A percentile compares a stretch with the other conserved stretches of the same genome.
These are phyloP conservation scores for Intellagama lesueurii DNA, from an alignment of 2,797 vertebrate genomes.

Conservation along the genomic window DNA sequence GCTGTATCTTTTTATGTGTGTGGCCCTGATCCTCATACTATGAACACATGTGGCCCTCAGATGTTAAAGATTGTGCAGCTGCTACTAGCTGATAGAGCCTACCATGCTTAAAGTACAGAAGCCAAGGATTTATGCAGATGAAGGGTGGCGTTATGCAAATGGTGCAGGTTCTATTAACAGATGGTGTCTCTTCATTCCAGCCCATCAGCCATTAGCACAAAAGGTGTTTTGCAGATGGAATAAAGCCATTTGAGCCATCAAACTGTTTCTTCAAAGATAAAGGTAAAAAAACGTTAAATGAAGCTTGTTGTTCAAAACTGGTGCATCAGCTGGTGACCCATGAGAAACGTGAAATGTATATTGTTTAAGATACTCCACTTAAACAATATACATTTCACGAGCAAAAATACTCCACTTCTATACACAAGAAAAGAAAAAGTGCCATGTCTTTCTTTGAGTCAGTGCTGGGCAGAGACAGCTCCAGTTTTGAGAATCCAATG, in stretches of 20 bases:
- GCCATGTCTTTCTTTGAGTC: background rate
- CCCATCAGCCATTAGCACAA: too few species aligned
- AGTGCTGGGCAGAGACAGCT: too few species aligned
- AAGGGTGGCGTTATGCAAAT: background rate
- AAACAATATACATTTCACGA: too few species aligned
- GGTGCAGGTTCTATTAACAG: background rate
- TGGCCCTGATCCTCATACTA: too few species aligned
- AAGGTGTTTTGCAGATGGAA: background rate
- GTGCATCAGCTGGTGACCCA: background rate
- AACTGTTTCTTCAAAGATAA: background rate
- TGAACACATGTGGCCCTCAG: too few species aligned
- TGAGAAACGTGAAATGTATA: background rate
- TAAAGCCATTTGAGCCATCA: background rate
- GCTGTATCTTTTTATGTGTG: too few species aligned
- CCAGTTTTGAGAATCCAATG: too few species aligned
- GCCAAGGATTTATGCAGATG: background rate
- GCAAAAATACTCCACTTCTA: background rate
- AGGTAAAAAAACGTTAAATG: background rate
- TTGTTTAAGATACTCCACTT: background rate
- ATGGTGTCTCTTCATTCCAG: background rate
- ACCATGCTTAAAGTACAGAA: background rate
- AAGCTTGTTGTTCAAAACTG: background rate
- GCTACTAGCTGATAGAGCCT: too few species aligned
- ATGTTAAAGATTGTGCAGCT: too few species aligned
- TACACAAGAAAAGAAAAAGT: background rate